These are phyloP conservation scores for Erynnis tages DNA, from an alignment of 2,888 invertebrate genomes.

Conservation along the genomic window DNA sequence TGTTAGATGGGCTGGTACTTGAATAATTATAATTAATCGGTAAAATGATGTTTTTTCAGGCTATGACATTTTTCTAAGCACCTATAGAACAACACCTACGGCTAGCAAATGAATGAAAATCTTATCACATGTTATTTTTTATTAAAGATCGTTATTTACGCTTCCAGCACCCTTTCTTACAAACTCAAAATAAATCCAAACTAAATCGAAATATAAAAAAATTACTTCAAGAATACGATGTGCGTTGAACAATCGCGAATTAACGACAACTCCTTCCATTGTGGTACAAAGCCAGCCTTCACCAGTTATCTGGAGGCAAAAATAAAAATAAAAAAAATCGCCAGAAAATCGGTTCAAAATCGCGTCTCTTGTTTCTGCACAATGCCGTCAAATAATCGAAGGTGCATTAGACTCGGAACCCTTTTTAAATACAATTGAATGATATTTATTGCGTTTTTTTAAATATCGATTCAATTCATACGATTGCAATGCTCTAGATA, in stretches of 20 bases:
- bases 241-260: slow-evolving; percentile 39
- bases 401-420: slow-evolving; percentile 74
- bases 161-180: neutral
- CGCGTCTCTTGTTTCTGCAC: slow-evolving; percentile 52
- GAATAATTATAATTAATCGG: too few species aligned
- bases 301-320: slow-evolving; percentile 43
- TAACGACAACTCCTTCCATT: slow-evolving; percentile 45
- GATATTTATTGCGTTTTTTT: slow-evolving; percentile 79
- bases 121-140: neutral
- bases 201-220: slow-evolving; percentile 10
- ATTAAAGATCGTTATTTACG: neutral
- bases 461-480: slow-evolving; percentile 51
- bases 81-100: too few species aligned
- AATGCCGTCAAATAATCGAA: slow-evolving; percentile 64
- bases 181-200: neutral
- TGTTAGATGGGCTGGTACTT: too few species aligned
- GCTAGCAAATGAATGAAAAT: too few species aligned
- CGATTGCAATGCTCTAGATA: slow-evolving; percentile 71
- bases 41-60: too few species aligned
- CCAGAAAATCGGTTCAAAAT: slow-evolving; percentile 52
- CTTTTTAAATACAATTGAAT: slow-evolving; percentile 77
- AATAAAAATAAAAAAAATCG: slow-evolving; percentile 44
- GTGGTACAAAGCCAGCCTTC: slow-evolving; percentile 40
- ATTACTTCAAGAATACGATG: slow-evolving; percentile 14
- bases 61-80: too few species aligned